phyloP scores from a whole-genome alignment of 2,888 invertebrate species.

The Protonemura montana region DNA sequence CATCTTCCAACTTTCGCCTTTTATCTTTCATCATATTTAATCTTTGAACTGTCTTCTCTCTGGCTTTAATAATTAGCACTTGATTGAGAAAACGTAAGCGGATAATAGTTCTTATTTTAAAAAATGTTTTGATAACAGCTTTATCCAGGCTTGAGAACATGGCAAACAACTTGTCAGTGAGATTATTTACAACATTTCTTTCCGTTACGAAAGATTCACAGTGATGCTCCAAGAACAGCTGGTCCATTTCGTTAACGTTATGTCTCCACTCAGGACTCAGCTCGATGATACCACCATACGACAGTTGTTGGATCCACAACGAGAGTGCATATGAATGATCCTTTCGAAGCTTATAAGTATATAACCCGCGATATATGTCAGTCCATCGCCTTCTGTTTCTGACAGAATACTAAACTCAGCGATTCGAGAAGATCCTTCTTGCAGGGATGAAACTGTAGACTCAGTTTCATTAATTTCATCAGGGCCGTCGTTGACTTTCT shows the following conservation, averaged over 20 bases:
- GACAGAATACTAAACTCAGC: neutral
- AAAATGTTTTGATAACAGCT: slow-evolving; percentile 43
- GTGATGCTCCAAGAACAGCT: slow-evolving; percentile 47
- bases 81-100: slow-evolving; percentile 47
- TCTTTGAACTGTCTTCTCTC: no score
- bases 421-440: neutral
- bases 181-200: slow-evolving; percentile 9
- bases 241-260: slow-evolving; percentile 46
- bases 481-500: neutral
- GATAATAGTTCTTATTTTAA: slow-evolving; percentile 45
- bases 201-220: slow-evolving; percentile 28
- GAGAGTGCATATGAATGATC: slow-evolving; percentile 46
- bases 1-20: neutral
- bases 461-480: no score
- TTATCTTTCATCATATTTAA: no score
- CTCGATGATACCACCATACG: slow-evolving; percentile 49
- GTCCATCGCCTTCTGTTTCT: slow-evolving; percentile 43
- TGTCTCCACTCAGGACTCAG: slow-evolving; percentile 47
- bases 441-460: no score
- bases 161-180: slow-evolving; percentile 34
- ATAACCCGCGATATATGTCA: slow-evolving; percentile 49
- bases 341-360: slow-evolving; percentile 47
- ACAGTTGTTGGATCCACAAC: slow-evolving; percentile 48
- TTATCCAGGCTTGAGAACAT: neutral
- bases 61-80: neutral